Evolutionary conservation across 2,797 vertebrate genomes (phyloP).

Genomic region (Danio jaintianensis): DNA sequence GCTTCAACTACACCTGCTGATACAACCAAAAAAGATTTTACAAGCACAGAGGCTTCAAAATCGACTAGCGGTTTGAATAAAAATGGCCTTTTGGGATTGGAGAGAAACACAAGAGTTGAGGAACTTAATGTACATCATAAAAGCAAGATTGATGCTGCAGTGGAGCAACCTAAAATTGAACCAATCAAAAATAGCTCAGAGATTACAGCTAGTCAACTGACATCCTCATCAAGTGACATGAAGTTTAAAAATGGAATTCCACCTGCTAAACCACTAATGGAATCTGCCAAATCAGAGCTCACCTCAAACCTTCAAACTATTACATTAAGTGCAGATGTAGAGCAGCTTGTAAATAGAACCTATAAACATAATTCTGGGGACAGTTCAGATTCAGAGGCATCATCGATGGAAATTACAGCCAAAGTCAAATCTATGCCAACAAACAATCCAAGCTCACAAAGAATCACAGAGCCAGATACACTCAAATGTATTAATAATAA

Average conservation of each 20-base stretch:
- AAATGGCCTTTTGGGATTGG: slow-evolving; percentile 8
- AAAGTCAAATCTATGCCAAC: not conserved
- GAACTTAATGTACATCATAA: slow-evolving; percentile 23
- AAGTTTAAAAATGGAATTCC: slow-evolving; percentile 29
- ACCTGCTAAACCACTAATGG: slow-evolving; percentile 11
- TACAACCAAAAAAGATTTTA: slow-evolving; percentile 25
- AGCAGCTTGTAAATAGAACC: slow-evolving; percentile 9
- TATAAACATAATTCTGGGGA: not conserved
- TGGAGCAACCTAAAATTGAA: slow-evolving; percentile 41
- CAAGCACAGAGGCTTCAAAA: slow-evolving; percentile 3
- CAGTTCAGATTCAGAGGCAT: not conserved
- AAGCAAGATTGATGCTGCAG: slow-evolving; percentile 17
- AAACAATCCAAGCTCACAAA: not conserved
- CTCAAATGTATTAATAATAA: not conserved
- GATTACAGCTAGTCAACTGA: slow-evolving; percentile 31
- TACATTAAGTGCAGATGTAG: slow-evolving; percentile 1
- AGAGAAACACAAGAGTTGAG: not conserved
- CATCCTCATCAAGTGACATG: slow-evolving; percentile 32
- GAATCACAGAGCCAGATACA: not conserved
- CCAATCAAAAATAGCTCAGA: slow-evolving; percentile 19
- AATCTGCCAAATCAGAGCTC: slow-evolving; percentile 8
- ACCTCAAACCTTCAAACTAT: slow-evolving; percentile 14
- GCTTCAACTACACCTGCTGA: slow-evolving; percentile 8
- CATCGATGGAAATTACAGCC: not conserved
- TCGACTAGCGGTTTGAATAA: not conserved